A percentile compares a stretch with the other conserved stretches of the same genome.
Conservation (phyloP, 2,113 vertebrate species). For the Meles meles region DNA sequence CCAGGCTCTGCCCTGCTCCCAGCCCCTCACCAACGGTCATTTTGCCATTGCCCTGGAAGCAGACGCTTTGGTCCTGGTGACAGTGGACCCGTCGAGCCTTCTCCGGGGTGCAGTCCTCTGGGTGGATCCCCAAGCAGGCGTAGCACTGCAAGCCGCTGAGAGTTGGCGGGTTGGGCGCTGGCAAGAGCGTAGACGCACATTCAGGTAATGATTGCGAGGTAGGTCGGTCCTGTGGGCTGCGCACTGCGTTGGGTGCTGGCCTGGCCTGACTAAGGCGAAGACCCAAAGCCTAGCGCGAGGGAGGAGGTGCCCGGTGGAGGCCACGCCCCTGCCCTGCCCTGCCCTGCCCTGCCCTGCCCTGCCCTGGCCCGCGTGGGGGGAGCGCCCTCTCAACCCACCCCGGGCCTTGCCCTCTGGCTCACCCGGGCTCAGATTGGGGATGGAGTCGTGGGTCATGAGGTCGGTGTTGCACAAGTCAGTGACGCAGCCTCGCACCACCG, state of each 20-base stretch:
- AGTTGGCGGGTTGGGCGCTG: conserved; percentile 36
- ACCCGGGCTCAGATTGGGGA: conserved; percentile 59
- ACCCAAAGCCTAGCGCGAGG: fast-evolving
- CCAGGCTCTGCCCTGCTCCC: neutral
- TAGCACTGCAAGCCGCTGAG: conserved; percentile 71
- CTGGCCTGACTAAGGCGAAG: fast-evolving
- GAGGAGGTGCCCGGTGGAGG: neutral
- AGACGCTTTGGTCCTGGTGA: conserved; percentile 58
- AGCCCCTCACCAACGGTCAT: conserved; percentile 50
- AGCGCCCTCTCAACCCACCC: no score
- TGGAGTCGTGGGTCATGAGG: conserved; percentile 41
- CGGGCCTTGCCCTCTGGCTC: fast-evolving
- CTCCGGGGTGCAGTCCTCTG: conserved; percentile 37
- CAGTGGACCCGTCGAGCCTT: conserved; percentile 45
- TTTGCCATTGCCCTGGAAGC: conserved; percentile 61
- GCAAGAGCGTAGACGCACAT: neutral
- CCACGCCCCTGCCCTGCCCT: neutral
- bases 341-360: fast-evolving
- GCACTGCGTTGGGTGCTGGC: fast-evolving
- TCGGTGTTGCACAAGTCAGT: conserved; percentile 42
- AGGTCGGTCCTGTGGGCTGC: neutral
- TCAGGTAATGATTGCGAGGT: neutral
- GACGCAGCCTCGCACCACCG: conserved; percentile 52
- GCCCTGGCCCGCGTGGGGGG: fast-evolving
- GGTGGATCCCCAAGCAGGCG: conserved; percentile 47